Evolutionary conservation across 2,797 vertebrate genomes (phyloP), one percentile per base, ranked within the genome.

Genomic region (Paramormyrops hopkinsi): DNA sequence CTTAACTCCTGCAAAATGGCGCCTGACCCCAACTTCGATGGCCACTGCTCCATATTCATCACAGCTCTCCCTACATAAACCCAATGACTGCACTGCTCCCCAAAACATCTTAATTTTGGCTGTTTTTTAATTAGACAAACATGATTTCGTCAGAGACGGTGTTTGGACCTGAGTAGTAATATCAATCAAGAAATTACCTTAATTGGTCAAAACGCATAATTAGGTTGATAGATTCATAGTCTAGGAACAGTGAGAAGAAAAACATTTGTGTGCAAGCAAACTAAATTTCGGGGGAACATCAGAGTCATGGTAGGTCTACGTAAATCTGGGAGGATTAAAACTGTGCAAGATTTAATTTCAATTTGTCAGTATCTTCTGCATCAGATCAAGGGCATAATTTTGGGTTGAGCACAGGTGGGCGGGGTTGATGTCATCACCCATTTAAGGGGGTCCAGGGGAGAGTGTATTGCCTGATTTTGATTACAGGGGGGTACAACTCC

Each of bases 201-300:
- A 96, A 97, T 97, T 92, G 95, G 94, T 97, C 96, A 96, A 96
- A 97, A 97, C 92, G 94, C 95, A 96, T 97, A 97, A 97, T 97
- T 96, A 94, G 93, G 94, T 92, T 94, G 94, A 96, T 95, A 94
- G 95, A 96, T 97, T 97, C 95, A 90, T 94, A 95, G 94, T 96
- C 96, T 95, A 96, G 90, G 65, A 41, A 50, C 73, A 73, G 76
- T 65, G 0, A 88, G 25, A 84, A 51, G 46, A 4, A 46, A 85
- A 85, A 85, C 82, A 85, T 50, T 29, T 85, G 46, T 85, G n/a
- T 7, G n/a, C 46, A 51, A 85, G 82, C 46, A 25, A 85, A 85
- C 44, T n/a, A 33, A 33, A 56, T 56, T 53, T 56, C 14, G 11
- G 25, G 50, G 14, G 48, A 14, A 41, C 85, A 41, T 41, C 50